Percentiles rank a stretch among this genome's conserved stretches.
Evolutionary conservation across 2,113 vertebrate genomes (phyloP).

Genomic region (Columba livia): DNA sequence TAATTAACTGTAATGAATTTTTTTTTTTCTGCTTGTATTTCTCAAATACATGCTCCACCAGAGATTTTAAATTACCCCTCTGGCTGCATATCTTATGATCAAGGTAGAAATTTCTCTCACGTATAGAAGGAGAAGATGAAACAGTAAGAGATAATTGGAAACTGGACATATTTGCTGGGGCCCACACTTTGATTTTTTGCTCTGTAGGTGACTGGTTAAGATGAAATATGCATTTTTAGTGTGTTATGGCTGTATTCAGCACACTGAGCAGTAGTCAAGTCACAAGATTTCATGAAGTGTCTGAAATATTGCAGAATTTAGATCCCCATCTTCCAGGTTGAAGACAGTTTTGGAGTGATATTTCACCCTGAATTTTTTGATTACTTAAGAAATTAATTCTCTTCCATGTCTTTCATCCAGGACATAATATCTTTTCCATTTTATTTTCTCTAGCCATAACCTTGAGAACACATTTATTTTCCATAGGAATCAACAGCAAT

Average conservation of each 20-base stretch:
- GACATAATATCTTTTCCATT: not conserved
- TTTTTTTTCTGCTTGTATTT: slow-evolving; percentile 1
- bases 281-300: not conserved
- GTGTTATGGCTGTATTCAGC: not conserved
- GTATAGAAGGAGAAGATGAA: not conserved
- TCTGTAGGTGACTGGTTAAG: not conserved
- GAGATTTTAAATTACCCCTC: not conserved
- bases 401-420: not conserved
- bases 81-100: not conserved
- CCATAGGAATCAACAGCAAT: not conserved
- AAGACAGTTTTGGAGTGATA: not conserved
- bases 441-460: not conserved
- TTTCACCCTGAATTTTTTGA: not conserved
- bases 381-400: not conserved
- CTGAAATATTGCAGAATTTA: not conserved
- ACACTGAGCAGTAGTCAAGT: not conserved
- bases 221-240: not conserved
- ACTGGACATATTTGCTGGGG: not conserved
- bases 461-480: not conserved
- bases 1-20: slow-evolving; percentile 17
- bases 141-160: not conserved
- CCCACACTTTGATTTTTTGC: not conserved
- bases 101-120: not conserved
- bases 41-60: not conserved
- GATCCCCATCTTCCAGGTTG: not conserved